A percentile compares a stretch with the other conserved stretches of the same genome.
These are phyloP conservation scores for Copidosoma aretas DNA, from an alignment of 2,888 invertebrate genomes.

Conservation along the genomic window DNA sequence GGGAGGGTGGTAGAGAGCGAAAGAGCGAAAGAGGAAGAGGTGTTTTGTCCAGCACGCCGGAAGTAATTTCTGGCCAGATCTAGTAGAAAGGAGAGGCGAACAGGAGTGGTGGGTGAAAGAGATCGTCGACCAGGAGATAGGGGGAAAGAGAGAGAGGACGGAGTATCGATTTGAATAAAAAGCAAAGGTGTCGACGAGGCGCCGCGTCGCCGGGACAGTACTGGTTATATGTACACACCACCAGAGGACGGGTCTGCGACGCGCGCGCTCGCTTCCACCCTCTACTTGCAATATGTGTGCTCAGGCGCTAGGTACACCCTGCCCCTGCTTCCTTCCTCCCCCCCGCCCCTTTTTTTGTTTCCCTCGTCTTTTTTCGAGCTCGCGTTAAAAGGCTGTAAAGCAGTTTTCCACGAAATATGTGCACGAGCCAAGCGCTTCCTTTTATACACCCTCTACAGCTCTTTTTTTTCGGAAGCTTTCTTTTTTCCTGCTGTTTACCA, in stretches of 20 bases:
- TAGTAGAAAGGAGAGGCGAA: too few relatives aligned
- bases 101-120: too few relatives aligned
- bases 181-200: not conserved
- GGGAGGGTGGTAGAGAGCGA: not conserved
- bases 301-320: too few relatives aligned
- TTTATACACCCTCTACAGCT: not conserved
- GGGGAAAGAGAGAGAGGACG: slow-evolving; percentile 9
- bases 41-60: slow-evolving; percentile 45
- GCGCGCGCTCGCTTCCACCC: too few relatives aligned
- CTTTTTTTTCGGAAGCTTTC: too few relatives aligned
- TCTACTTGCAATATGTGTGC: too few relatives aligned
- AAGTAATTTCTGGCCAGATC: slow-evolving; percentile 44
- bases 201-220: not conserved
- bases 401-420: not conserved
- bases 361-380: too few relatives aligned
- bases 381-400: not conserved
- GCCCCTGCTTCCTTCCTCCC: too few relatives aligned
- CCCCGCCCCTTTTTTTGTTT: too few relatives aligned
- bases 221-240: too few relatives aligned
- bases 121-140: not conserved
- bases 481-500: too few relatives aligned
- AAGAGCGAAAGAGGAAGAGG: slow-evolving; percentile 1
- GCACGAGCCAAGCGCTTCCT: not conserved
- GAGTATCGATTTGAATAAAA: slow-evolving; percentile 29
- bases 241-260: too few relatives aligned